These are phyloP conservation scores for Scaptomyza hsui DNA, from an alignment of 1,140 invertebrate species.

Conservation along the genomic window DNA sequence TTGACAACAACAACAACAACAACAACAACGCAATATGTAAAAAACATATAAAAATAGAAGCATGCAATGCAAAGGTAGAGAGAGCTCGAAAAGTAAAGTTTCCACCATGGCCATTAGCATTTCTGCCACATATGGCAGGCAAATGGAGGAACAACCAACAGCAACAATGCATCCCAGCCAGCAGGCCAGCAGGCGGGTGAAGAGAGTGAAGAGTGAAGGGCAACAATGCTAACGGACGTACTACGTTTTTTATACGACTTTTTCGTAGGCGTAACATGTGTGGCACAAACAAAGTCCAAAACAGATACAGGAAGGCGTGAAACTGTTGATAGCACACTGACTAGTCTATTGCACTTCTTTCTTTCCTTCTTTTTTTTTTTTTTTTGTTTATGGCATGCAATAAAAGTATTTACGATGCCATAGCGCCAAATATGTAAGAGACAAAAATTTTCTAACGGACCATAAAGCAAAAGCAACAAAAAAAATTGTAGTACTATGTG, in stretches of 20 bases:
- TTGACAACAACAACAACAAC: background rate
- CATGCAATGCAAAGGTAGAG: slow-evolving; percentile 39
- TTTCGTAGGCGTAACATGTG: slow-evolving; percentile 59
- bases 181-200: background rate
- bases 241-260: slow-evolving; percentile 47
- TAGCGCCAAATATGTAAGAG: slow-evolving; percentile 50
- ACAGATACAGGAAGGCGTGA: slow-evolving; percentile 48
- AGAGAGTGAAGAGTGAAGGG: background rate
- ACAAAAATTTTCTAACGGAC: slow-evolving; percentile 39
- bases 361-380: background rate
- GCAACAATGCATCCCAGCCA: slow-evolving; percentile 21
- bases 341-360: slow-evolving; percentile 41
- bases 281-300: slow-evolving; percentile 51
- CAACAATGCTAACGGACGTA: slow-evolving; percentile 29
- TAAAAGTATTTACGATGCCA: slow-evolving; percentile 53
- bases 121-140: slow-evolving; percentile 55
- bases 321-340: slow-evolving; percentile 47
- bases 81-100: slow-evolving; percentile 43
- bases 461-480: slow-evolving; percentile 10
- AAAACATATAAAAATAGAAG: slow-evolving; percentile 48
- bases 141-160: slow-evolving; percentile 42
- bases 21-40: slow-evolving; percentile 41
- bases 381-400: slow-evolving; percentile 35
- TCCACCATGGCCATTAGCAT: slow-evolving; percentile 52
- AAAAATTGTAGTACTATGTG: too few species aligned